Conservation (phyloP, 2,888 invertebrate species). For the Nomada fucata region DNA sequence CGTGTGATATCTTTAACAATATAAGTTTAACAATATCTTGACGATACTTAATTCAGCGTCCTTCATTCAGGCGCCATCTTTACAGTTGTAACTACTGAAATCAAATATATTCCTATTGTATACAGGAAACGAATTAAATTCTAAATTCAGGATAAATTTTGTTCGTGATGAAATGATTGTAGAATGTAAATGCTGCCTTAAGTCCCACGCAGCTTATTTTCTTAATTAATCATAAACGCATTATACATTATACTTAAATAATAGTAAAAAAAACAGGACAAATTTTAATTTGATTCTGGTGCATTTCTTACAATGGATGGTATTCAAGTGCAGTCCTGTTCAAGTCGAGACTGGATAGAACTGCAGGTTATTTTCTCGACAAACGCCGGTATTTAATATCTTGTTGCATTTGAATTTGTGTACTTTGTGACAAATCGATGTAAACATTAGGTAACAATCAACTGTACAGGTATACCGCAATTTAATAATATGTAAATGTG, state of each 20-base stretch:
- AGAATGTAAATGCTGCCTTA: not conserved
- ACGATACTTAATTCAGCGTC: slow-evolving; percentile 74
- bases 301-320: not conserved
- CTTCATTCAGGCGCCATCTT: slow-evolving; percentile 80
- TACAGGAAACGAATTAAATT: slow-evolving; percentile 32
- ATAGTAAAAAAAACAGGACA: not conserved
- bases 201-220: not conserved
- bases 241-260: not conserved
- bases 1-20: slow-evolving; percentile 41
- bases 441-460: not conserved
- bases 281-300: slow-evolving; percentile 31
- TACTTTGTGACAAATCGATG: not conserved
- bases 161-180: not conserved
- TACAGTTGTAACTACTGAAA: slow-evolving; percentile 46
- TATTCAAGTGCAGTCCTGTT: not conserved
- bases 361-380: not conserved
- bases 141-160: slow-evolving; percentile 9
- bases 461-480: not conserved
- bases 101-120: slow-evolving; percentile 32
- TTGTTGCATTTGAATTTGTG: not conserved
- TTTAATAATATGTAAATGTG: not conserved
- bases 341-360: not conserved
- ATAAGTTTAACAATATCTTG: slow-evolving; percentile 52
- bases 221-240: not conserved
- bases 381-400: not conserved